Conservation (phyloP, 1,140 invertebrate genomes). For the Zaprionus camerounensis region DNA sequence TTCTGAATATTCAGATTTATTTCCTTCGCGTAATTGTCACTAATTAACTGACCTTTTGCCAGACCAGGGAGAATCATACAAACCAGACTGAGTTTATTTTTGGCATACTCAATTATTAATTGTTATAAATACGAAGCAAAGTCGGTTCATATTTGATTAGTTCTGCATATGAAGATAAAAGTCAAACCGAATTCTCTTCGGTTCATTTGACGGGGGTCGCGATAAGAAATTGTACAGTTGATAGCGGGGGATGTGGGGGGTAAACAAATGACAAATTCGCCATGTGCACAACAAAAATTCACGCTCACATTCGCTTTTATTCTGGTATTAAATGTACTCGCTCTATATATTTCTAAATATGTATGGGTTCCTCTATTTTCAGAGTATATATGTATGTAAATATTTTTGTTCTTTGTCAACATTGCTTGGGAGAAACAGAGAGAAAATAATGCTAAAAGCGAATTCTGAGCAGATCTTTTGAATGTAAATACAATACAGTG, state of each 20-base stretch:
- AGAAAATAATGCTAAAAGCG: slow-evolving; percentile 17
- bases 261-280: slow-evolving; percentile 25
- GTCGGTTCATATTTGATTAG: slow-evolving; percentile 3
- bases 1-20: slow-evolving; percentile 20
- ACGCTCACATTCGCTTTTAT: not conserved
- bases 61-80: not conserved
- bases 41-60: slow-evolving; percentile 39
- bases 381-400: slow-evolving; percentile 24
- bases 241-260: not conserved
- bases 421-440: slow-evolving; percentile 2
- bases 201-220: slow-evolving; percentile 7
- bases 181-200: not conserved
- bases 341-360: slow-evolving; percentile 5
- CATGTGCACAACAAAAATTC: not conserved
- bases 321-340: not conserved
- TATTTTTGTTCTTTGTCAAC: slow-evolving; percentile 26
- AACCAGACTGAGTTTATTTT: slow-evolving; percentile 19
- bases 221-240: slow-evolving; percentile 34
- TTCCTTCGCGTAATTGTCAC: slow-evolving; percentile 28
- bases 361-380: slow-evolving; percentile 19
- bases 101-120: slow-evolving; percentile 18
- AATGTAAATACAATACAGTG: slow-evolving; percentile 28
- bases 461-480: slow-evolving; percentile 7
- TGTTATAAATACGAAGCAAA: not conserved
- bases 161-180: not conserved